phyloP scores from a whole-genome alignment of 2,113 vertebrate species.

The Eonycteris spelaea region DNA sequence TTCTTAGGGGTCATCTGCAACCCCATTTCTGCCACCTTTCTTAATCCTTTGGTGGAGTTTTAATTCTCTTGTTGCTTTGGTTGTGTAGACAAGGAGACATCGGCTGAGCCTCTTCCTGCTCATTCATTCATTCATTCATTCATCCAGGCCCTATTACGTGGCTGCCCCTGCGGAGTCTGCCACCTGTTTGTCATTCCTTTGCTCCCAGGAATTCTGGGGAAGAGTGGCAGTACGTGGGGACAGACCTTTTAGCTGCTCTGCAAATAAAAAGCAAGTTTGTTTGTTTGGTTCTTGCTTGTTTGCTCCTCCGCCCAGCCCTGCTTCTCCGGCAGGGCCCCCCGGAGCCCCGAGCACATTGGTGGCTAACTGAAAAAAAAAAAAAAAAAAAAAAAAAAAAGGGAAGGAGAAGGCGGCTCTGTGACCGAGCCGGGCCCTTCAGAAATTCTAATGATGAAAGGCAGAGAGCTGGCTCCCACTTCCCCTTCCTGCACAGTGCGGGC shows the following conservation, averaged over 20 bases:
- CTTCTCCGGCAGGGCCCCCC: neutral
- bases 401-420: neutral
- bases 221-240: neutral
- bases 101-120: neutral
- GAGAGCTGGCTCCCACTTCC: constrained; percentile 76
- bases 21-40: neutral
- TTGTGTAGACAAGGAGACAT: neutral
- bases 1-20: neutral
- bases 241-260: neutral
- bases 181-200: neutral
- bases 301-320: neutral
- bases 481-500: constrained; percentile 47
- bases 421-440: constrained; percentile 56
- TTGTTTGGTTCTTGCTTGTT: neutral
- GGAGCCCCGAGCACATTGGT: neutral
- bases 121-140: neutral
- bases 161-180: neutral
- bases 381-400: neutral
- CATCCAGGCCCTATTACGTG: neutral
- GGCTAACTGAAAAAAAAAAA: neutral
- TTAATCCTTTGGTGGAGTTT: neutral
- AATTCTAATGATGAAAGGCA: constrained; percentile 73
- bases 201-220: neutral
- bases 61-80: neutral
- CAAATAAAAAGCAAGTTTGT: neutral